Evolutionary conservation across 1,140 invertebrate species (phyloP), one percentile per base, ranked within the genome.

Genomic region (Hypothenemus hampei): DNA sequence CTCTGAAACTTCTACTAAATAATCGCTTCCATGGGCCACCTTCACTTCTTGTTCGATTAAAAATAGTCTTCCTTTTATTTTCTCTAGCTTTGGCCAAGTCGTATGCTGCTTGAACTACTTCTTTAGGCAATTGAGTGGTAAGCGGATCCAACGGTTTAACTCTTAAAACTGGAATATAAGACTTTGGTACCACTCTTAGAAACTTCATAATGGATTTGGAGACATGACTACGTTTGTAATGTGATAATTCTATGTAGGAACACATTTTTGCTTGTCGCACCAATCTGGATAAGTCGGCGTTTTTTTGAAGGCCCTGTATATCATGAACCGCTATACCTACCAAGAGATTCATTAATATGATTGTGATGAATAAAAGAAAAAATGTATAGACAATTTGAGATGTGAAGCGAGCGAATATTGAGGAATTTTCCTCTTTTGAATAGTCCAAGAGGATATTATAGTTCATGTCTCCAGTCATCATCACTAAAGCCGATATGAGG

Each of bases 391-490:
- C 35, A 5, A 57, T 19, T 18, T 57, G 53, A 4, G 58, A 51
- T 3, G 20, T 40, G 19, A 47, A 33, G 37, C 21, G 16, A 33
- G 47, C 23, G 18, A 49, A 43, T 41, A 22, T 16, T 20, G 53
- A 36, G 33, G 53, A 26, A 20, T 11, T 39, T 29, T 52, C 47
- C 1, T 57, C 53, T 13, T 33, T 44, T 13, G 55, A 41, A 20
- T 46, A 35, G 15, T 56, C 48, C 4, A 60, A 35, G 3, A 60
- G 26, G n/a, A 60, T 31, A 47, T 84, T 81, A 29, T 87, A 76
- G 62, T 86, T 83, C 44, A 88, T 70, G 68, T 92, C 89, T 0
- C 89, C 89, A 2, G 89, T 91, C 87, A 91, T 91, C 87, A 91
- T 91, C 0, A 89, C 87, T 24, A 91, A 69, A 1, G 89, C 85